phyloP scores from a whole-genome alignment of 2,888 invertebrate genomes.

The Magallana nippona region DNA sequence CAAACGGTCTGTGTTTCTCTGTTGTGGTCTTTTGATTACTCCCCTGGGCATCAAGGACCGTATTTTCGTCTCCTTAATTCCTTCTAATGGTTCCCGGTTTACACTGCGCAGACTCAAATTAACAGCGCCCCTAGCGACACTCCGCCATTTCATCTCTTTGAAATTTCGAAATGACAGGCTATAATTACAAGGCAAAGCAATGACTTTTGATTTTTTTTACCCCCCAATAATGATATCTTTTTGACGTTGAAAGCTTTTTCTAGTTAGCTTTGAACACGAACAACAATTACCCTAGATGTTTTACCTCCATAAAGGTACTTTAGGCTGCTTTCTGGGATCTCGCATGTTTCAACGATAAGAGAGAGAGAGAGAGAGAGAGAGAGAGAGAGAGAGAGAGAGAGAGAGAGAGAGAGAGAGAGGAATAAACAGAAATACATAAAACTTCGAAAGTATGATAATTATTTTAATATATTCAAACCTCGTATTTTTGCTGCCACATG shows the following conservation, averaged over 20 bases:
- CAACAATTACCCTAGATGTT: too few relatives aligned
- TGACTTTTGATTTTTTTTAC: background rate
- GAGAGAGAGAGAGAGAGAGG: too few relatives aligned
- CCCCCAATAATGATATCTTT: background rate
- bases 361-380: too few relatives aligned
- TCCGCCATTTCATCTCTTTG: conserved; percentile 20
- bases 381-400: too few relatives aligned
- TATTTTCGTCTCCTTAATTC: background rate
- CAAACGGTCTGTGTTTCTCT: background rate
- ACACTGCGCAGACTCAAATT: conserved; percentile 13
- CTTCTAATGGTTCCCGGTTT: background rate
- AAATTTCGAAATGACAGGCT: background rate
- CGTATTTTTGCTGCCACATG: background rate
- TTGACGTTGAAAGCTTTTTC: background rate
- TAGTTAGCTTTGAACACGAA: background rate
- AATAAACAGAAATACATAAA: too few relatives aligned
- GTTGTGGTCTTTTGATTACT: background rate
- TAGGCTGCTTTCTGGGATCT: too few relatives aligned
- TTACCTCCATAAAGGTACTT: too few relatives aligned
- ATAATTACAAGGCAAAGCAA: conserved; percentile 21
- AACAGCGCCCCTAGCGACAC: conserved; percentile 8
- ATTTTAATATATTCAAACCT: background rate
- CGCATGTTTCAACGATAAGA: too few relatives aligned
- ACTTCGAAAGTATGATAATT: background rate
- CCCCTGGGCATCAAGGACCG: background rate